phyloP scores from a whole-genome alignment of 2,113 vertebrate genomes.

The Zingel zingel region DNA sequence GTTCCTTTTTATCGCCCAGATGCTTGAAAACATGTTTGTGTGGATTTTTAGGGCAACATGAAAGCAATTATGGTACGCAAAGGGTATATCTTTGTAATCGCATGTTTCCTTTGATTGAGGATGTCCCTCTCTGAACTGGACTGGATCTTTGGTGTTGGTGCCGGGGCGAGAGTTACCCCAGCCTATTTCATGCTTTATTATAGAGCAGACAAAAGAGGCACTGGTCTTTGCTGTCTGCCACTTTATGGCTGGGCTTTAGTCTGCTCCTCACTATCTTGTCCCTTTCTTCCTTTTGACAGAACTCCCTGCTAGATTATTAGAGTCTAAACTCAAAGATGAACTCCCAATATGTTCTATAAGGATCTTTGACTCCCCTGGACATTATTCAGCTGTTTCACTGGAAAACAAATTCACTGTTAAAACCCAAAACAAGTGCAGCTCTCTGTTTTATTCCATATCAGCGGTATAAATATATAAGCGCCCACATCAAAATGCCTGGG shows the following conservation, averaged over 20 bases:
- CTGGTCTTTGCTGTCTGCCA: conserved; percentile 42
- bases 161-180: conserved; percentile 48
- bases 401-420: neutral
- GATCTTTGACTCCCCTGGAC: neutral
- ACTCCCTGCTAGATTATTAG: conserved; percentile 47
- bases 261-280: conserved; percentile 19
- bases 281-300: conserved; percentile 28
- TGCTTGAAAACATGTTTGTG: conserved; percentile 39
- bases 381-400: conserved; percentile 14
- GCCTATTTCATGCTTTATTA: conserved; percentile 74
- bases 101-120: conserved; percentile 52
- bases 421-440: conserved; percentile 4
- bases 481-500: neutral
- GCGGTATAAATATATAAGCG: conserved; percentile 15
- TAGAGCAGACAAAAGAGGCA: conserved; percentile 63
- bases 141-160: conserved; percentile 23
- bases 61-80: conserved; percentile 31
- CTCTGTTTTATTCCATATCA: neutral
- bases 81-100: conserved; percentile 45
- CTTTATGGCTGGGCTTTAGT: conserved; percentile 51
- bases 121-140: conserved; percentile 51
- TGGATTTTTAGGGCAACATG: conserved; percentile 23
- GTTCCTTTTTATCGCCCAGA: conserved; percentile 24
- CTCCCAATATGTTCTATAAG: conserved; percentile 27
- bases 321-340: conserved; percentile 34